These are phyloP conservation scores for Grapholita molesta DNA, from an alignment of 1,140 invertebrate genomes.

Conservation along the genomic window DNA sequence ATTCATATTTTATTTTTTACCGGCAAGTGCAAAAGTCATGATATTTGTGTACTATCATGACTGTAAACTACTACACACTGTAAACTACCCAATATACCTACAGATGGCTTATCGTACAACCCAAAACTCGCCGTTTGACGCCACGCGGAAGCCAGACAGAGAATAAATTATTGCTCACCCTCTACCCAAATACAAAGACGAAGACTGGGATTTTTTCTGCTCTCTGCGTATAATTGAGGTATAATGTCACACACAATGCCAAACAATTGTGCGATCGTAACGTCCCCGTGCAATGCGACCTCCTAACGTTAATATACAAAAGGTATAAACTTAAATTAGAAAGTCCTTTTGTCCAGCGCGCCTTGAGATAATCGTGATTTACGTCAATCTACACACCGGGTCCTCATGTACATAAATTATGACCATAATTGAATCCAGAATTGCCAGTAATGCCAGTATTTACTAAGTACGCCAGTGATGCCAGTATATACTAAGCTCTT, in stretches of 20 bases:
- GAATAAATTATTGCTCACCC: conserved; percentile 45
- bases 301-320: conserved; percentile 32
- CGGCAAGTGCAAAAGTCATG: background rate
- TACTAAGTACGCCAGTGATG: conserved; percentile 22
- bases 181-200: conserved; percentile 35
- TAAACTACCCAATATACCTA: conserved; percentile 20
- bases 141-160: conserved; percentile 42
- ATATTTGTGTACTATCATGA: background rate
- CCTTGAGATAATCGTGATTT: conserved; percentile 42
- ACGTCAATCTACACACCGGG: conserved; percentile 38
- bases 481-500: conserved; percentile 24
- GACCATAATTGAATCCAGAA: conserved; percentile 23
- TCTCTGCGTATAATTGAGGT: conserved; percentile 48
- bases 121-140: conserved; percentile 29
- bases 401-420: conserved; percentile 34
- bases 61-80: too few relatives aligned
- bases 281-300: conserved; percentile 31
- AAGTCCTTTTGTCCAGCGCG: conserved; percentile 35
- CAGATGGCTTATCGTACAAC: conserved; percentile 30
- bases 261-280: conserved; percentile 33
- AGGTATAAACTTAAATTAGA: conserved; percentile 36
- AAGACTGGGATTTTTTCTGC: conserved; percentile 33
- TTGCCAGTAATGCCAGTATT: too few relatives aligned
- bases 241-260: conserved; percentile 46
- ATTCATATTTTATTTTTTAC: too few relatives aligned